phyloP scores from a whole-genome alignment of 2,113 vertebrate genomes.

The Tyrannus savana region DNA sequence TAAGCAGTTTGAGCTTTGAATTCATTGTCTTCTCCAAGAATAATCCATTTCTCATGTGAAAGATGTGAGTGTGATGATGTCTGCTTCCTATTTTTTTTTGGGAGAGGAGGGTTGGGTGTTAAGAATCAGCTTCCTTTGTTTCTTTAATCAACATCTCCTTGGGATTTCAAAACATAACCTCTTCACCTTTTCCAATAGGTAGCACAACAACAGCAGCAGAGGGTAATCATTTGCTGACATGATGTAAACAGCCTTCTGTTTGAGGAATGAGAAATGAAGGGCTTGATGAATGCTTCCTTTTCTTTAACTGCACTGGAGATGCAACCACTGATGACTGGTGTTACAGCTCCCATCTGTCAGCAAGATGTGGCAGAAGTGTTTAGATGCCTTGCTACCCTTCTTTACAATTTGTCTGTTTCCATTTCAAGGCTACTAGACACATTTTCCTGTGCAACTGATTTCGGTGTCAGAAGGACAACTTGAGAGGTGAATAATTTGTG shows the following conservation, averaged over 20 bases:
- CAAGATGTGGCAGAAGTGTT: neutral
- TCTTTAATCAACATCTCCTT: slow-evolving; percentile 56
- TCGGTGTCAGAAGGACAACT: slow-evolving; percentile 12
- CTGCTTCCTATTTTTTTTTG: neutral
- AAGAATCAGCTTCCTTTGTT: slow-evolving; percentile 50
- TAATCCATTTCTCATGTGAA: neutral
- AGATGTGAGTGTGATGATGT: neutral
- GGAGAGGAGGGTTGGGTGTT: neutral
- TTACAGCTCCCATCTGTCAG: slow-evolving; percentile 51
- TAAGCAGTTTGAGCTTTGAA: neutral
- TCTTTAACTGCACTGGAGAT: neutral
- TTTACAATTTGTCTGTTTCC: slow-evolving; percentile 50
- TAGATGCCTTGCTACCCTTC: neutral
- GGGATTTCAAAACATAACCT: slow-evolving; percentile 54
- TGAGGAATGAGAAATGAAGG: slow-evolving; percentile 50
- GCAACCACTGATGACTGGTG: neutral
- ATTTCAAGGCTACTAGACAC: slow-evolving; percentile 54
- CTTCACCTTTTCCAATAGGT: slow-evolving; percentile 64
- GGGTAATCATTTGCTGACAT: slow-evolving; percentile 57
- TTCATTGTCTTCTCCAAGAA: neutral
- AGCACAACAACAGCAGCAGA: slow-evolving; percentile 42
- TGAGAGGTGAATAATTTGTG: slow-evolving; percentile 26
- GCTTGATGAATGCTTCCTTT: slow-evolving; percentile 47
- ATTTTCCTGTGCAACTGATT: neutral
- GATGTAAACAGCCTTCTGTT: slow-evolving; percentile 55